These are phyloP conservation scores for Micromys minutus DNA, from an alignment of 2,113 vertebrate species.

Conservation along the genomic window DNA sequence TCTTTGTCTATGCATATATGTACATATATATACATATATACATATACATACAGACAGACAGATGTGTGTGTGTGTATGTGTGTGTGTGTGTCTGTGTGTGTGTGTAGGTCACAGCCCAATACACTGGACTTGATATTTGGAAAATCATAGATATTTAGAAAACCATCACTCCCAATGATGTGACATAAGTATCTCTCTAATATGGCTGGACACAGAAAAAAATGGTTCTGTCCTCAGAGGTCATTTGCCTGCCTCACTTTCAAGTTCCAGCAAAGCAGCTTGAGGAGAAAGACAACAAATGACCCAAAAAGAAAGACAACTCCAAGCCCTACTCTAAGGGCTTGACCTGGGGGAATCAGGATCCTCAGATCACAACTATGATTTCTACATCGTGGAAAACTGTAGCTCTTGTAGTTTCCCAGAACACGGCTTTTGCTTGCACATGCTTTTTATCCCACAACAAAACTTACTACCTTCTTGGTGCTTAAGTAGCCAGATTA, in stretches of 20 bases:
- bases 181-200: neutral
- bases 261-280: neutral
- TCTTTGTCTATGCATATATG: no score
- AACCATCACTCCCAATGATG: neutral
- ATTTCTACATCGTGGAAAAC: neutral
- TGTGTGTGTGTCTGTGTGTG: no score
- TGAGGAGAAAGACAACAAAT: neutral
- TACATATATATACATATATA: no score
- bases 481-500: neutral
- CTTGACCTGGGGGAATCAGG: neutral
- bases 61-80: no score
- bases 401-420: neutral
- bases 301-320: neutral
- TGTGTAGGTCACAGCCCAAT: neutral
- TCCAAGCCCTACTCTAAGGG: neutral
- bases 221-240: neutral
- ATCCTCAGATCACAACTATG: neutral
- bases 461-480: neutral
- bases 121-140: neutral
- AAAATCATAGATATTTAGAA: slow-evolving; percentile 19
- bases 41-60: no score
- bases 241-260: neutral
- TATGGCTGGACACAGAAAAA: neutral
- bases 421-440: neutral
- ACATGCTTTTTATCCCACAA: neutral